A percentile compares a stretch with the other conserved stretches of the same genome.
phyloP scores from a whole-genome alignment of 2,113 vertebrate species.

The Pavo muticus region DNA sequence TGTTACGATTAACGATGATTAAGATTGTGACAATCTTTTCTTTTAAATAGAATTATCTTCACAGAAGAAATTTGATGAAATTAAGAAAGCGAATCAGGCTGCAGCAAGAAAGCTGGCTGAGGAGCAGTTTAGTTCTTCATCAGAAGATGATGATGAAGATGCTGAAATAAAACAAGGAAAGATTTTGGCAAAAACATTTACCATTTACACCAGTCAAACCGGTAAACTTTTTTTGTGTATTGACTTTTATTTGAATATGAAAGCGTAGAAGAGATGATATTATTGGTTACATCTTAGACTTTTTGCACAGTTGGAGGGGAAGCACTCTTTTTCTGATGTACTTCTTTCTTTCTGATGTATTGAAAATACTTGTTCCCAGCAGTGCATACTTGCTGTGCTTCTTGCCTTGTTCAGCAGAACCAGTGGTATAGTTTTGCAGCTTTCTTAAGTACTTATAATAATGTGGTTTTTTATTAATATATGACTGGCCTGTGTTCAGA shows the following conservation, averaged over 20 bases:
- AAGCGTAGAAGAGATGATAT: neutral
- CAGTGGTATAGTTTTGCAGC: neutral
- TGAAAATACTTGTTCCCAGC: neutral
- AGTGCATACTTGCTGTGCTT: neutral
- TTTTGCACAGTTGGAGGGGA: neutral
- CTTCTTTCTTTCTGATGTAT: neutral
- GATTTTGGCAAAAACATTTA: conserved; percentile 92
- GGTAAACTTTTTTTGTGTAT: conserved; percentile 77
- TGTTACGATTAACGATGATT: neutral
- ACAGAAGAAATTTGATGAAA: conserved; percentile 92
- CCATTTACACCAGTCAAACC: conserved; percentile 88
- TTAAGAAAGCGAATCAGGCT: conserved; percentile 90
- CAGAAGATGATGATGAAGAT: conserved; percentile 85
- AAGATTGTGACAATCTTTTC: neutral
- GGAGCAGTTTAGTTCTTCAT: conserved; percentile 85
- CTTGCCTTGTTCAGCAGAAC: neutral
- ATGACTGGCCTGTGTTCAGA: neutral
- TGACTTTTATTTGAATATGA: neutral
- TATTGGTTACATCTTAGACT: neutral
- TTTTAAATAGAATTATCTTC: conserved; percentile 77
- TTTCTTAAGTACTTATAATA: neutral
- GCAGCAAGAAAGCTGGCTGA: conserved; percentile 87
- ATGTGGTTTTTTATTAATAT: neutral
- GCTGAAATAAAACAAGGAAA: conserved; percentile 85
- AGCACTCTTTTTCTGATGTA: neutral